Evolutionary conservation across 2,113 vertebrate species (phyloP), one percentile per base, ranked within the genome.

Genomic region (Albula goreensis): DNA sequence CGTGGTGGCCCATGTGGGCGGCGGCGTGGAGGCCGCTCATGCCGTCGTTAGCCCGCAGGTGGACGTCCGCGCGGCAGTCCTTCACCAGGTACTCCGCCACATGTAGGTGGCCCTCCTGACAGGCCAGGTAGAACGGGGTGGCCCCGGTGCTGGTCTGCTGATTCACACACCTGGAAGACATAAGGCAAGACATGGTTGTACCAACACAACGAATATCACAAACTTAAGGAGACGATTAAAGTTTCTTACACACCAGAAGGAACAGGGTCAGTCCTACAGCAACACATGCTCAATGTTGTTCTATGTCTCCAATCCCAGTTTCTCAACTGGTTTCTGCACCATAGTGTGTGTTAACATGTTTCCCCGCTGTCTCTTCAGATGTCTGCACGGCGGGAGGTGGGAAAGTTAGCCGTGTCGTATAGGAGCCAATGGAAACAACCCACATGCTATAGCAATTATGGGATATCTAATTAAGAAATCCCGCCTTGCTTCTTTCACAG

Each of bases 21-120:
- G 97, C 97, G 0, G 96, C 96, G 0, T 97, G 96, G 85, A 97
- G 92, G 9, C 92, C 93, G 0, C 92, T 96, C 97, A 96, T 97
- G 88, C 97, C 96, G 1, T 97, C 96, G 0, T 94, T 88, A 25
- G 97, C 96, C 1, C 92, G 92, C 83, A 96, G 93, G 88, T 94
- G 93, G 56, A 96, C 93, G 0, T 96, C 91, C 0, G 96, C 96
- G 0, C 93, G 89, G 0, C 95, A 94, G 87, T 95, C 94, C 83
- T 94, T 96, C 57, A 97, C 94, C 41, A 97, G 94, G 89, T 93
- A 96, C 93, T 97, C 93, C 0, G 90, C 93, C 9, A 96, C 90
- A 4, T 95, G 93, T 83, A 96, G 94, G 88, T 97, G 96, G 0
- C 97, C 97, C 63, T 96, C 96, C 90, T 97, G 97, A 89, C 96